A percentile compares a stretch with the other conserved stretches of the same genome.
phyloP scores from a whole-genome alignment of 2,113 vertebrate species.

The Delphinapterus leucas region DNA sequence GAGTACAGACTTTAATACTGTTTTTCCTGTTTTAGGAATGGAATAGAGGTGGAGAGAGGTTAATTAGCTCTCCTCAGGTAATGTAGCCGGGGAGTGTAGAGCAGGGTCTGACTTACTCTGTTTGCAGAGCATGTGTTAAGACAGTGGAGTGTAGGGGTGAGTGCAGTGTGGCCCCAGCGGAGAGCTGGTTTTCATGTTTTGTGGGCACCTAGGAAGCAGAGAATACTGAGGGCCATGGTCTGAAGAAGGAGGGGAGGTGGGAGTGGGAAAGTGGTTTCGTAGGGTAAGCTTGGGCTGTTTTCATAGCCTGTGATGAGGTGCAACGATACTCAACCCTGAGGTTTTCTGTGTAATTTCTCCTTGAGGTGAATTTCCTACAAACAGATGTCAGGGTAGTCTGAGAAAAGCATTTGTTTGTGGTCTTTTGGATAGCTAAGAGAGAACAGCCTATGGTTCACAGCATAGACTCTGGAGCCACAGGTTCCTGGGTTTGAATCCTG shows the following conservation, averaged over 20 bases:
- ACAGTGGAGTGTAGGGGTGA: not conserved
- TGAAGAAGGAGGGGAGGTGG: not conserved
- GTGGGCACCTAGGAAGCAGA: not conserved
- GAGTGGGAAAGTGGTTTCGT: not conserved
- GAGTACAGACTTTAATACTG: not conserved
- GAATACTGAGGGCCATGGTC: not conserved
- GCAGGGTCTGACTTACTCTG: not conserved
- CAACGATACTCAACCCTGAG: not conserved
- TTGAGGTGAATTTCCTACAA: not conserved
- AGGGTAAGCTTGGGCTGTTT: not conserved
- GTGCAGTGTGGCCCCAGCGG: not conserved
- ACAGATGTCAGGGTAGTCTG: not conserved
- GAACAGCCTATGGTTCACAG: not conserved
- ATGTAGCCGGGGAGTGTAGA: not conserved
- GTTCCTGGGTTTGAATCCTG: not conserved
- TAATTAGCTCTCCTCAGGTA: not conserved
- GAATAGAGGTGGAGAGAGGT: not conserved
- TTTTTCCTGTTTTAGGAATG: not conserved
- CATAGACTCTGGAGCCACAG: not conserved
- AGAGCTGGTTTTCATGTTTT: not conserved
- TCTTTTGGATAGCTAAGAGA: not conserved
- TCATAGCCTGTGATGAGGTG: not conserved
- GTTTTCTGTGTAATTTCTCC: not conserved
- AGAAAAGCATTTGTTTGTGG: not conserved
- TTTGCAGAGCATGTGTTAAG: not conserved